Evolutionary conservation across 2,888 invertebrate species (phyloP).

Genomic region (Eupithecia dodoneata): DNA sequence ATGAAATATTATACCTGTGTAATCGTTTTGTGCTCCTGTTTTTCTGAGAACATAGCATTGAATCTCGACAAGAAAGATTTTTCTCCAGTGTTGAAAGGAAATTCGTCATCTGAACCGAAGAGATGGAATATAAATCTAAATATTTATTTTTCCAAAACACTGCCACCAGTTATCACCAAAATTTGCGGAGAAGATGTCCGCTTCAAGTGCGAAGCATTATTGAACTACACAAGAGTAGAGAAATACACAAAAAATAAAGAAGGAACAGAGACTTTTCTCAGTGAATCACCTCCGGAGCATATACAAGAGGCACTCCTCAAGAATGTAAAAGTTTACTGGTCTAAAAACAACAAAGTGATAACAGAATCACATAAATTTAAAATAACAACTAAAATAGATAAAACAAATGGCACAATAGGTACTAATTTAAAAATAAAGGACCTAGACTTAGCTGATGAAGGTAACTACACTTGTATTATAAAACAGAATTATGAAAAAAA

Average conservation of each 20-base stretch:
- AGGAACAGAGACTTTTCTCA: conserved; percentile 67
- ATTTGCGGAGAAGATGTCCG: conserved; percentile 64
- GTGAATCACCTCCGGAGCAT: conserved; percentile 71
- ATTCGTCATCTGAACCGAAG: conserved; percentile 70
- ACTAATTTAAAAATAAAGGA: conserved; percentile 70
- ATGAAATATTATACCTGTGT: conserved; percentile 75
- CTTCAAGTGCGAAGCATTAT: conserved; percentile 75
- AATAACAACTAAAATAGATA: conserved; percentile 70
- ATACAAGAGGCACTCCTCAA: conserved; percentile 72
- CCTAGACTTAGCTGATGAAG: conserved; percentile 62
- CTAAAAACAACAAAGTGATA: conserved; percentile 67
- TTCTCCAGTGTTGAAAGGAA: conserved; percentile 60
- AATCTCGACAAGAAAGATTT: conserved; percentile 62
- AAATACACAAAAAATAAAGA: conserved; percentile 73
- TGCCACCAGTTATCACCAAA: conserved; percentile 64
- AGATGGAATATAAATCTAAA: conserved; percentile 78
- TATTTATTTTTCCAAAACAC: conserved; percentile 74
- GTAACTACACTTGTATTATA: conserved; percentile 76
- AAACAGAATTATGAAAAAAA: conserved; percentile 76
- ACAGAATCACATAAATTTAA: conserved; percentile 60
- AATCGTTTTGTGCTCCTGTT: conserved; percentile 69
- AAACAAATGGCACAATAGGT: conserved; percentile 70
- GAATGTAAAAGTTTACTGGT: conserved; percentile 77
- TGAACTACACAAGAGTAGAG: conserved; percentile 76
- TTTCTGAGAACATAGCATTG: conserved; percentile 62